These are phyloP conservation scores for Stegophylla sp. DNA, from an alignment of 2,888 invertebrate species.

Conservation along the genomic window DNA sequence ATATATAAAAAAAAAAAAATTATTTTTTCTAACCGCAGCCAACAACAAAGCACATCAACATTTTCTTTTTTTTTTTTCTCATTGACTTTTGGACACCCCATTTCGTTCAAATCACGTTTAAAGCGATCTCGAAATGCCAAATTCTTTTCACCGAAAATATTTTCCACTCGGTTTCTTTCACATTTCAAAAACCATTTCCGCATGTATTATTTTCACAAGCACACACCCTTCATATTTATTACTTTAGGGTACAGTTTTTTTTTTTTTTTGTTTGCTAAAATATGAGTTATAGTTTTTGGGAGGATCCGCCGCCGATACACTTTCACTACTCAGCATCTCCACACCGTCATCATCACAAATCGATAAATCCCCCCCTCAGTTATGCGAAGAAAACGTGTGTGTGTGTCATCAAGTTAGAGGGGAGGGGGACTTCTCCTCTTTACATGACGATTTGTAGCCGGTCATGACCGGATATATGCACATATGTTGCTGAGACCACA, in stretches of 20 bases:
- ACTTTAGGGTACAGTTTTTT: conserved; percentile 16
- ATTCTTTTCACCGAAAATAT: conserved; percentile 40
- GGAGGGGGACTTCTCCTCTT: neutral
- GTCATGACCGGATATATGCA: conserved; percentile 30
- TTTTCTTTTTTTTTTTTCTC: no score
- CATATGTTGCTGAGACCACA: conserved; percentile 16
- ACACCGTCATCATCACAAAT: conserved; percentile 21
- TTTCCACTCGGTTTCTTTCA: conserved; percentile 40
- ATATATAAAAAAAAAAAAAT: no score
- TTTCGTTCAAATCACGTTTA: conserved; percentile 31
- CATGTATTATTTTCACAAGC: conserved; percentile 40
- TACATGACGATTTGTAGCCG: conserved; percentile 29
- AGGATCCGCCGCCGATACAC: conserved; percentile 27
- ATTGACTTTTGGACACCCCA: conserved; percentile 30
- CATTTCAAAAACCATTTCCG: conserved; percentile 27
- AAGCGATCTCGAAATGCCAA: conserved; percentile 18
- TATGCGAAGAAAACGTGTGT: conserved; percentile 25
- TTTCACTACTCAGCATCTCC: neutral
- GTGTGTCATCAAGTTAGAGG: conserved; percentile 28
- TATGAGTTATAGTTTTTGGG: conserved; percentile 45
- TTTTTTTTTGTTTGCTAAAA: conserved; percentile 33
- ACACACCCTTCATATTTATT: conserved; percentile 43
- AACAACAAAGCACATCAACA: conserved; percentile 12
- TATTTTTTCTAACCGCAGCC: neutral
- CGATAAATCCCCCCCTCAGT: conserved; percentile 41